A percentile compares a stretch with the other conserved stretches of the same genome.
phyloP scores from a whole-genome alignment of 2,113 vertebrate genomes.

The Rafetus swinhoei region DNA sequence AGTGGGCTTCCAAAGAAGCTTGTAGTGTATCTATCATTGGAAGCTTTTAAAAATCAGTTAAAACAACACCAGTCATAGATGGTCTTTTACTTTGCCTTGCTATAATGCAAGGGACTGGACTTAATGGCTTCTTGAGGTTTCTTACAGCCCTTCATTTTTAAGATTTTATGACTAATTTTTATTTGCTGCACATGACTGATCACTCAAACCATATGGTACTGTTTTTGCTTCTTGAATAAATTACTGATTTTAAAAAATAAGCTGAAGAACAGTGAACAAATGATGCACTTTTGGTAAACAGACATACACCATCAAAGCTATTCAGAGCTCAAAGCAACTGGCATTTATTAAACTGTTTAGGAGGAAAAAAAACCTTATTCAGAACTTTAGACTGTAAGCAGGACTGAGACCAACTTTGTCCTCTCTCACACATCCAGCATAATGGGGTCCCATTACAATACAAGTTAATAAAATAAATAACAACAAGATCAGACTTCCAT shows the following conservation, averaged over 20 bases:
- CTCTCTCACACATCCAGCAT: not conserved
- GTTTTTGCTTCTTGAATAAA: not conserved
- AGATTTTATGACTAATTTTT: not conserved
- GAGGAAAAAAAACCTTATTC: not conserved
- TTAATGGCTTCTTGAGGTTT: not conserved
- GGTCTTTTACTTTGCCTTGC: not conserved
- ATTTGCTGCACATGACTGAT: not conserved
- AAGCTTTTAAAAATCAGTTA: not conserved
- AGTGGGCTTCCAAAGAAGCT: not conserved
- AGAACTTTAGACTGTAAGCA: not conserved
- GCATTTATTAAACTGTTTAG: not conserved
- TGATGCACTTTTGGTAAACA: not conserved
- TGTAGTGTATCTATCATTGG: not conserved
- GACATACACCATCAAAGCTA: not conserved
- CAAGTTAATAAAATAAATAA: not conserved
- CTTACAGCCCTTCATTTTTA: not conserved
- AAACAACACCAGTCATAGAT: not conserved
- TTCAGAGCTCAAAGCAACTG: not conserved
- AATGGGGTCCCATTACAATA: not conserved
- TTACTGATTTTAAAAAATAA: not conserved
- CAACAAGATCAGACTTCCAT: not conserved
- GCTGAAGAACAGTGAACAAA: not conserved
- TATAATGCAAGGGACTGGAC: not conserved
- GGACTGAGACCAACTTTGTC: not conserved
- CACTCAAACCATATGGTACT: not conserved